phyloP scores from a whole-genome alignment of 1,140 invertebrate genomes.

The Telenomus remus region DNA sequence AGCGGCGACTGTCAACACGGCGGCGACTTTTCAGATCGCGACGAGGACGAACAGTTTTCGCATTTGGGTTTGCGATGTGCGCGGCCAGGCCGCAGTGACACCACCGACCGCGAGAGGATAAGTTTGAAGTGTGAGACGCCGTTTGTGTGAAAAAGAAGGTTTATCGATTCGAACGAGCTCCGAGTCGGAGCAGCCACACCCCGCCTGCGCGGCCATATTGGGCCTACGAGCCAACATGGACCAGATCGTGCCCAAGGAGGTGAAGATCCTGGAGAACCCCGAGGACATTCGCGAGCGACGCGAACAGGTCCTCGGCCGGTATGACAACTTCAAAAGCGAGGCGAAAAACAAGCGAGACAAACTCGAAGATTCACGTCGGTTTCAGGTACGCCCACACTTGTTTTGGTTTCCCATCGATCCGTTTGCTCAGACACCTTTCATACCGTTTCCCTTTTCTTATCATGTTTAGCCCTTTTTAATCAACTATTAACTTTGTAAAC shows the following conservation, averaged over 20 bases:
- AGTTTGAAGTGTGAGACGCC: background rate
- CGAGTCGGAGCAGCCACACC: constrained; percentile 64
- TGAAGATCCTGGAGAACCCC: constrained; percentile 98
- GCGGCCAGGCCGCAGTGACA: background rate
- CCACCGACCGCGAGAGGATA: background rate
- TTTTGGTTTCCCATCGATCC: constrained; percentile 13
- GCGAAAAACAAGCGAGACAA: constrained; percentile 94
- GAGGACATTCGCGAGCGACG: constrained; percentile 98
- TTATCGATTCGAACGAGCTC: constrained; percentile 3
- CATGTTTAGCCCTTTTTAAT: background rate
- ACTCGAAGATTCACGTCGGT: constrained; percentile 97
- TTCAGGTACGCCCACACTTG: constrained; percentile 74
- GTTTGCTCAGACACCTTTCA: background rate
- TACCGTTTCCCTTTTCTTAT: background rate
- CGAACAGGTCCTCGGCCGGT: constrained; percentile 91
- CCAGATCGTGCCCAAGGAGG: constrained; percentile 93
- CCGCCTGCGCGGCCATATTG: constrained; percentile 68
- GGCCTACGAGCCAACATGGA: constrained; percentile 78
- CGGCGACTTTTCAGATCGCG: background rate
- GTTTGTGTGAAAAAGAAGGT: constrained; percentile 10
- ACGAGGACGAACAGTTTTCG: background rate
- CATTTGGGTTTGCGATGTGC: background rate
- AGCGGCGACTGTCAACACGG: constrained; percentile 4
- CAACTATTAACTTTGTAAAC: no score
- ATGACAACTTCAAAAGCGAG: constrained; percentile 96